phyloP scores from a whole-genome alignment of 2,797 vertebrate species.

The Numenius phaeopus region DNA sequence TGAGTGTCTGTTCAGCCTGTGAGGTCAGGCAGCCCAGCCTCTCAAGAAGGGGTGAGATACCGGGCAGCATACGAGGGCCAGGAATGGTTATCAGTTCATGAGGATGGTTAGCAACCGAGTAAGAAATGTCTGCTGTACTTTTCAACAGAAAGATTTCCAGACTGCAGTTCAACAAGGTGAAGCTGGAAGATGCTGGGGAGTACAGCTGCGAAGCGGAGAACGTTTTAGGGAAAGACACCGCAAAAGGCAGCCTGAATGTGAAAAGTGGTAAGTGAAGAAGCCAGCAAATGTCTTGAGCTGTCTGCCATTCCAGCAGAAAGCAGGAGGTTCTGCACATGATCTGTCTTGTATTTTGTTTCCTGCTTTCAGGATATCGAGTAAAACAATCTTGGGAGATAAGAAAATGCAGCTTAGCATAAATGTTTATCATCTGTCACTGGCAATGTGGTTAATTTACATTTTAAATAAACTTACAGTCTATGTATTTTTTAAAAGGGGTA shows the following conservation, averaged over 20 bases:
- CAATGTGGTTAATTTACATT: constrained; percentile 76
- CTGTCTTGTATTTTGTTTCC: constrained; percentile 47
- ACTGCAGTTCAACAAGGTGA: constrained; percentile 94
- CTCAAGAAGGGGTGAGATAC: background rate
- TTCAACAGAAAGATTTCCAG: constrained; percentile 93
- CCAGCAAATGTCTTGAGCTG: constrained; percentile 42
- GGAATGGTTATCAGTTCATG: background rate
- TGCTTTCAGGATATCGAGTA: constrained; percentile 31
- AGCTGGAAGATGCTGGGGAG: constrained; percentile 94
- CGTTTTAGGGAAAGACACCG: constrained; percentile 89
- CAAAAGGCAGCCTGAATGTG: constrained; percentile 92
- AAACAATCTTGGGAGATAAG: constrained; percentile 59
- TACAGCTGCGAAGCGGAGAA: constrained; percentile 97
- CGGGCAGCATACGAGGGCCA: background rate
- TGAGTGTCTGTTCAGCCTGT: background rate
- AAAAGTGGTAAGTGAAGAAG: constrained; percentile 91
- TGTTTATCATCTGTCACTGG: constrained; percentile 80
- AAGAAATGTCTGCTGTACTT: constrained; percentile 72
- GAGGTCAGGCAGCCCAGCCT: background rate
- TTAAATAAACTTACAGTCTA: constrained; percentile 74
- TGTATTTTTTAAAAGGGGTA: constrained; percentile 56
- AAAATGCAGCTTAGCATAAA: constrained; percentile 78
- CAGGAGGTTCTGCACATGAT: constrained; percentile 35
- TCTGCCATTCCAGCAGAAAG: constrained; percentile 25
- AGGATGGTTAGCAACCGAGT: constrained; percentile 6